phyloP scores from a whole-genome alignment of 2,888 invertebrate species.

The Calameuta filiformis region DNA sequence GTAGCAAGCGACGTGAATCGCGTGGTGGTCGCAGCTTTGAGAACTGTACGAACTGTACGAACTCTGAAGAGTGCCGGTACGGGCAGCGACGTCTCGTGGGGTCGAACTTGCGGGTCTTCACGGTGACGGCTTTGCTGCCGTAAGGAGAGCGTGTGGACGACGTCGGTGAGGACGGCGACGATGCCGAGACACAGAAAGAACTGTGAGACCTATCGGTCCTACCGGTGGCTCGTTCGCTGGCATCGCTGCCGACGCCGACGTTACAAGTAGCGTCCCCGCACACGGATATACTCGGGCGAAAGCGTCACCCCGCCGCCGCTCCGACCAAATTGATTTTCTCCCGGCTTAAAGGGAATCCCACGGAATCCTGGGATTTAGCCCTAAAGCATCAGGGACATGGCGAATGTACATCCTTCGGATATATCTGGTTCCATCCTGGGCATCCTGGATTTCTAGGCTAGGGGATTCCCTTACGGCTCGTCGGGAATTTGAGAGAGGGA shows the following conservation, averaged over 20 bases:
- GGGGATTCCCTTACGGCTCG: not conserved
- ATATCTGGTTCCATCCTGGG: not conserved
- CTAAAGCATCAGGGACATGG: not conserved
- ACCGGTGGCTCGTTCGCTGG: not conserved
- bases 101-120: not conserved
- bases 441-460: not conserved
- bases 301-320: not conserved
- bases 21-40: not conserved
- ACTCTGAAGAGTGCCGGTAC: not conserved
- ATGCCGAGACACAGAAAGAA: not conserved
- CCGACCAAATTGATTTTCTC: slow-evolving; percentile 53
- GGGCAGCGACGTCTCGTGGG: not conserved
- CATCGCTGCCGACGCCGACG: not conserved
- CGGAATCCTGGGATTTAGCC: slow-evolving; percentile 4
- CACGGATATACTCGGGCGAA: not conserved
- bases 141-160: not conserved
- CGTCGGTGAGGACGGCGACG: slow-evolving; percentile 1
- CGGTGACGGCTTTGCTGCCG: not conserved
- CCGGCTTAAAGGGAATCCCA: slow-evolving; percentile 49
- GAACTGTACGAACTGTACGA: not conserved
- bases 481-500: not conserved
- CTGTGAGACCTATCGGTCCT: not conserved
- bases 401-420: not conserved
- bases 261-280: not conserved
- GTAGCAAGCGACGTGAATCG: not conserved